These are phyloP conservation scores for Phycodurus eques DNA, from an alignment of 2,113 vertebrate genomes.

Conservation along the genomic window DNA sequence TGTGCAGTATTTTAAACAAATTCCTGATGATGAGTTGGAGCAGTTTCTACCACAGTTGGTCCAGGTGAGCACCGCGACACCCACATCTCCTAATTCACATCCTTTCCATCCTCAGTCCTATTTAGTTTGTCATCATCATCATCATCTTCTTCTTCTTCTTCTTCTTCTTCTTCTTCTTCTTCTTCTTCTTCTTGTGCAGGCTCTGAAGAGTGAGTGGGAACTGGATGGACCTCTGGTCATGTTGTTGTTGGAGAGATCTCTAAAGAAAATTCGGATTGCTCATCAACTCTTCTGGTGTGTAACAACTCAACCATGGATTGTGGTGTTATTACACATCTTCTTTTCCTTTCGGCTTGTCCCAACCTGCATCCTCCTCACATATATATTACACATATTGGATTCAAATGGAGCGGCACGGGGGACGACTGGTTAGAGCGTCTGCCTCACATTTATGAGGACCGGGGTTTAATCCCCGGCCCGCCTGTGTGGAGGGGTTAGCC, in stretches of 20 bases:
- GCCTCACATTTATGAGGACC: no score
- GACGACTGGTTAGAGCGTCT: no score
- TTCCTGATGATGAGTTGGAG: slow-evolving; percentile 78
- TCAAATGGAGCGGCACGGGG: no score
- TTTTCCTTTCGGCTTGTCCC: no score
- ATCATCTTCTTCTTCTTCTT: not conserved
- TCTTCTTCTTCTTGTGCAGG: slow-evolving; percentile 58
- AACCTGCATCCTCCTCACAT: no score
- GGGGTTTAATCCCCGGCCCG: no score
- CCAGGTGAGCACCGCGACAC: slow-evolving; percentile 72
- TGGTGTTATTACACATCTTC: not conserved
- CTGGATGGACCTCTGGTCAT: slow-evolving; percentile 79
- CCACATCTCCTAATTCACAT: not conserved
- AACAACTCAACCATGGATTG: not conserved
- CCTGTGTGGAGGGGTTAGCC: no score
- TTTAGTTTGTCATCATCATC: not conserved
- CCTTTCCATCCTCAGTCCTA: not conserved
- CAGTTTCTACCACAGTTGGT: slow-evolving; percentile 83
- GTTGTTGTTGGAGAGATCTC: slow-evolving; percentile 76
- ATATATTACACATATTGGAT: no score
- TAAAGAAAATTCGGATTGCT: slow-evolving; percentile 77
- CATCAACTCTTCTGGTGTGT: slow-evolving; percentile 85
- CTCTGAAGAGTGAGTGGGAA: slow-evolving; percentile 85
- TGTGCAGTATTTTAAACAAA: slow-evolving; percentile 75
- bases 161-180: not conserved